These are phyloP conservation scores for Mirza zaza DNA, from an alignment of 2,113 vertebrate species.

Conservation along the genomic window DNA sequence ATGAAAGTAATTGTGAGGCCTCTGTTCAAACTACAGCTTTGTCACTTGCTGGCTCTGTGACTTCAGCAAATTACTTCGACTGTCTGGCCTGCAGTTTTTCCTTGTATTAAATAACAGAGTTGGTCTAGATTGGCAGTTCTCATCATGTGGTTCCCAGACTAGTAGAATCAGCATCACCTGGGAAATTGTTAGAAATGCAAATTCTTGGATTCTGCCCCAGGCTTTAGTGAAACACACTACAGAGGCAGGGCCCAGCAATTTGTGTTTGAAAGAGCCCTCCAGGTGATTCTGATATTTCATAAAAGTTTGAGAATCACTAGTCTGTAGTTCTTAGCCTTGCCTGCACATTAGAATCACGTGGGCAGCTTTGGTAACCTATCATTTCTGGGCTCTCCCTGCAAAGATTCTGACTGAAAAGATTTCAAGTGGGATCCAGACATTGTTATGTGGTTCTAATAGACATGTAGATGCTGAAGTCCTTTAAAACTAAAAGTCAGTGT, in stretches of 20 bases:
- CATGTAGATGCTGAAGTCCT: neutral
- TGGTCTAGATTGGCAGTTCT: conserved; percentile 6
- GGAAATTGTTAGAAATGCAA: neutral
- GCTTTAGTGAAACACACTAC: neutral
- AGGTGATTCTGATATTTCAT: neutral
- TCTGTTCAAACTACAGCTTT: conserved; percentile 25
- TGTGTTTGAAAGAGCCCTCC: neutral
- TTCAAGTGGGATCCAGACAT: neutral
- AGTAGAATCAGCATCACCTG: neutral
- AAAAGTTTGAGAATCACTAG: neutral
- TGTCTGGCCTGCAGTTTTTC: neutral
- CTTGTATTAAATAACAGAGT: conserved; percentile 29
- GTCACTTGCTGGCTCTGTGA: neutral
- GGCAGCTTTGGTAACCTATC: neutral
- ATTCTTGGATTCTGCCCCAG: neutral
- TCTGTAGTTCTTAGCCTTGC: neutral
- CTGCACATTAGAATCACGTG: neutral
- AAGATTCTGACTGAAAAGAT: neutral
- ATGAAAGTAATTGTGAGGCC: conserved; percentile 6
- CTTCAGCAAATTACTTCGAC: neutral
- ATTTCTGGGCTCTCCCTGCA: neutral
- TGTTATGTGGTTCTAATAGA: neutral
- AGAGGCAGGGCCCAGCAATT: neutral
- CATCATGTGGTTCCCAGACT: neutral
- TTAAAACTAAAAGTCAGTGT: neutral